phyloP scores from a whole-genome alignment of 1,140 invertebrate genomes.

The Euborellia annulipes region DNA sequence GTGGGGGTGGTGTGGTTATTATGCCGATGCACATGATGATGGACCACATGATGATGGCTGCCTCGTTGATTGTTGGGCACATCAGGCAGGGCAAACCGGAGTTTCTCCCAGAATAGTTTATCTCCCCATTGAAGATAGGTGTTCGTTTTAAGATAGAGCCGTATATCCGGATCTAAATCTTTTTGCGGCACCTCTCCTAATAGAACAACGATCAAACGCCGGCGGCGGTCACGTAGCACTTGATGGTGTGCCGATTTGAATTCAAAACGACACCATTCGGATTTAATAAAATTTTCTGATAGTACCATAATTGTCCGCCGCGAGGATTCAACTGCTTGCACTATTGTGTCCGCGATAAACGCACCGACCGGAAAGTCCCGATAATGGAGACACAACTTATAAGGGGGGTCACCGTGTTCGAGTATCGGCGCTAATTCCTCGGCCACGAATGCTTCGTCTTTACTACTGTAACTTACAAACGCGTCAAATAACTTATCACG shows the following conservation, averaged over 20 bases:
- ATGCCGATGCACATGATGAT: slow-evolving; percentile 11
- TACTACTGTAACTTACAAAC: slow-evolving; percentile 78
- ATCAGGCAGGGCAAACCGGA: slow-evolving; percentile 79
- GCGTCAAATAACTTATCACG: slow-evolving; percentile 77
- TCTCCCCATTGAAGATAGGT: slow-evolving; percentile 85
- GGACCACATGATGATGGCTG: slow-evolving; percentile 9
- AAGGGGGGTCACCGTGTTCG: slow-evolving; percentile 44
- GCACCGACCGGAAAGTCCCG: slow-evolving; percentile 69
- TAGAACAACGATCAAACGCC: slow-evolving; percentile 70
- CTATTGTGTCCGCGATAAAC: slow-evolving; percentile 73
- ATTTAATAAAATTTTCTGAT: slow-evolving; percentile 83
- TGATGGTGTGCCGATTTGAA: slow-evolving; percentile 85
- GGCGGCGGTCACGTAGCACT: slow-evolving; percentile 60
- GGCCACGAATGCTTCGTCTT: slow-evolving; percentile 76
- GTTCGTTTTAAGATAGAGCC: slow-evolving; percentile 75
- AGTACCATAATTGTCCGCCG: slow-evolving; percentile 78
- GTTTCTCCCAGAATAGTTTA: slow-evolving; percentile 86
- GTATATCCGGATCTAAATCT: slow-evolving; percentile 76
- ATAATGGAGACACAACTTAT: slow-evolving; percentile 71
- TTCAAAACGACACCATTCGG: slow-evolving; percentile 87
- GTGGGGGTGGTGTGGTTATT: slow-evolving; percentile 9
- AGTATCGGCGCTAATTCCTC: slow-evolving; percentile 68
- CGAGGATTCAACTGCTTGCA: slow-evolving; percentile 78
- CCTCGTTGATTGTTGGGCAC: slow-evolving; percentile 23
- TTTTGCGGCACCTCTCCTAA: slow-evolving; percentile 67